Evolutionary conservation across 2,113 vertebrate genomes (phyloP).

Genomic region (Trematocara stigmaticum): DNA sequence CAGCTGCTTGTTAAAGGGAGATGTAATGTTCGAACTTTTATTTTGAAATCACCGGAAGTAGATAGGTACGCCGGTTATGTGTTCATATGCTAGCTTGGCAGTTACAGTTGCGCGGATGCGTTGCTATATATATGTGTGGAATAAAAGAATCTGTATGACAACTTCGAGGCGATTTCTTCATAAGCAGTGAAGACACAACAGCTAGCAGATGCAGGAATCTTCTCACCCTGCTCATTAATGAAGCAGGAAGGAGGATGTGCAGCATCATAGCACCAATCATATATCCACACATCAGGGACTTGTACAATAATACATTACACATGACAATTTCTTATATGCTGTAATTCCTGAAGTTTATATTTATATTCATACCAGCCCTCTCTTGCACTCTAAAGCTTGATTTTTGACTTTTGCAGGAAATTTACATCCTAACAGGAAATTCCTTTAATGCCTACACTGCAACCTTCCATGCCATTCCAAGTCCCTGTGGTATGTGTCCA

Average conservation of each 20-base stretch:
- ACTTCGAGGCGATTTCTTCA: no score
- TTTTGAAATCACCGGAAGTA: no score
- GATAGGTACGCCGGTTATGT: no score
- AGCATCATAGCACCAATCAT: not conserved
- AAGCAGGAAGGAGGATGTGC: not conserved
- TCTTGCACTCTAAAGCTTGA: not conserved
- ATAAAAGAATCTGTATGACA: no score
- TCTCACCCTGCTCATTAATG: not conserved
- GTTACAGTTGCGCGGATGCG: no score
- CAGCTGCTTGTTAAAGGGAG: no score
- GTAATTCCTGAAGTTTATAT: not conserved
- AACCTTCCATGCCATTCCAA: not conserved
- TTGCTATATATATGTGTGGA: no score
- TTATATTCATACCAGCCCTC: not conserved
- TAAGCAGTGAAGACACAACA: no score
- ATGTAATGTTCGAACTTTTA: no score
- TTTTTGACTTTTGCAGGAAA: not conserved
- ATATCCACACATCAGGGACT: not conserved
- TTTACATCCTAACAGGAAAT: not conserved
- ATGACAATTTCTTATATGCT: not conserved
- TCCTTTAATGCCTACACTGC: not conserved
- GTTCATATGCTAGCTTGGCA: no score
- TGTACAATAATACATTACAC: not conserved
- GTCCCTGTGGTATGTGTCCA: not conserved
- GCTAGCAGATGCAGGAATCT: not conserved